Conservation (phyloP, 2,797 vertebrate species). For the Thaleichthys pacificus region DNA sequence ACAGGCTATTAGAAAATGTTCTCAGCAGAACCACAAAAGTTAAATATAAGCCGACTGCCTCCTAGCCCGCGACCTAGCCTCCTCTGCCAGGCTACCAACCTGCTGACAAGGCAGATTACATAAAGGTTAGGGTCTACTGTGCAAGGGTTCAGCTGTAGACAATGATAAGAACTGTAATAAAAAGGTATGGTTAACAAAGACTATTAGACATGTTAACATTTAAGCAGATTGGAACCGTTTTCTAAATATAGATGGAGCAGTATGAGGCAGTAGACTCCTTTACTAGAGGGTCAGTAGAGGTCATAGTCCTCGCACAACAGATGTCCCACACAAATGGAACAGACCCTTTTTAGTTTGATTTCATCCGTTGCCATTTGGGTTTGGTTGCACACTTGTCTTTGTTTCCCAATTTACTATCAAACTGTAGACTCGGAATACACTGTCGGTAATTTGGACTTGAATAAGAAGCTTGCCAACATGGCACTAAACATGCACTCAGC, state of each 20-base stretch:
- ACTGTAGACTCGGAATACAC: no score
- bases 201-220: not conserved
- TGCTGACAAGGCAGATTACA: not conserved
- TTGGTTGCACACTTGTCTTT: no score
- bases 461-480: no score
- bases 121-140: not conserved
- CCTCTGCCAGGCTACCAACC: not conserved
- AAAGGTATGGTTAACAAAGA: not conserved
- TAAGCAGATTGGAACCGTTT: not conserved
- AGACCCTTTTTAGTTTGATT: no score
- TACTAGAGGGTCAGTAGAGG: conserved; percentile 33
- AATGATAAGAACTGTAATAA: no score
- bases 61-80: no score
- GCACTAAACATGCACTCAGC: no score
- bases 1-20: no score
- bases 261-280: not conserved
- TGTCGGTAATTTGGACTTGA: no score
- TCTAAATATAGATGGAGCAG: conserved; percentile 30
- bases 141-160: not conserved
- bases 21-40: no score
- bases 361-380: no score
- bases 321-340: not conserved
- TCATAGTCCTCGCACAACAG: conserved; percentile 1
- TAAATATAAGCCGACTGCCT: not conserved
- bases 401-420: no score